These are phyloP conservation scores for Antheraea yamamai DNA, from an alignment of 2,888 invertebrate species.

Conservation along the genomic window DNA sequence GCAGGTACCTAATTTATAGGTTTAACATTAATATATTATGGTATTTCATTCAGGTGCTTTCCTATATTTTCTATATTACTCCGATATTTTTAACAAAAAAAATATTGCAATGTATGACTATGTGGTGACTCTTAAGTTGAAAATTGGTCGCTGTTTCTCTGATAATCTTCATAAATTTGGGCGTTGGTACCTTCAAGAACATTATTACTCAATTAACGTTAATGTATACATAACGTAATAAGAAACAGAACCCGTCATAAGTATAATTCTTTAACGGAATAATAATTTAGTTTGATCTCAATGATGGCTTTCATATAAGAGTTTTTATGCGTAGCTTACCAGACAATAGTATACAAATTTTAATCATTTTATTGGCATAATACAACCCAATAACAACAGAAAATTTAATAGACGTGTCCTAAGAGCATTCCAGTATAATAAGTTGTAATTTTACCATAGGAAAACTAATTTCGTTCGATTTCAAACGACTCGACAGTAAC, in stretches of 20 bases:
- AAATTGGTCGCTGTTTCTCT: not conserved
- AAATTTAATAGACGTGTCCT: not conserved
- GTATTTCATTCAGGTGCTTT: not conserved
- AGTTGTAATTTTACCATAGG: not conserved
- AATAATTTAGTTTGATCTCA: not conserved
- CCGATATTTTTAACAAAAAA: no score
- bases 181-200: not conserved
- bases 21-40: not conserved
- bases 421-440: not conserved
- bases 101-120: no score
- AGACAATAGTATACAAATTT: not conserved
- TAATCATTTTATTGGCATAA: not conserved
- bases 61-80: no score
- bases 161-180: no score
- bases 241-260: no score
- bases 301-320: not conserved
- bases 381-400: not conserved
- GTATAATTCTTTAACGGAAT: not conserved
- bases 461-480: not conserved
- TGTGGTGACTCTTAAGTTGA: not conserved
- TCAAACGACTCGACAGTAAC: not conserved
- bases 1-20: constrained; percentile 44
- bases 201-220: not conserved
- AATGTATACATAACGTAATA: no score
- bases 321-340: not conserved